These are phyloP conservation scores for Netelia fuscicornis DNA, from an alignment of 2,888 invertebrate genomes.

Conservation along the genomic window DNA sequence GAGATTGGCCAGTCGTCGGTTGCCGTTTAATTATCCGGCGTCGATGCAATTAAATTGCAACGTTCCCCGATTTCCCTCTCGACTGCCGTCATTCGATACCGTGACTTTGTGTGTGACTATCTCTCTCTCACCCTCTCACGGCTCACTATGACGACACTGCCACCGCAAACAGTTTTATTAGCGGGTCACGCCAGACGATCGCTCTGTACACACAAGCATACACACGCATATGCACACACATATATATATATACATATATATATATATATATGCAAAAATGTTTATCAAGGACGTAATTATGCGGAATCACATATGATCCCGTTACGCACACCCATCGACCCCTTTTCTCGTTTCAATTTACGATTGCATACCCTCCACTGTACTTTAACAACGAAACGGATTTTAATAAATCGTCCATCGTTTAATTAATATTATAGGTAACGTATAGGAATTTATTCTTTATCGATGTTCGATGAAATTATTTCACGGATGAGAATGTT, in stretches of 20 bases:
- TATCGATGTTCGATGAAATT: not conserved
- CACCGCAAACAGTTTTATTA: slow-evolving; percentile 48
- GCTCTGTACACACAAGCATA: not conserved
- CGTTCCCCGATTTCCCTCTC: slow-evolving; percentile 27
- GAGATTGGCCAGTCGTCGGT: slow-evolving; percentile 37
- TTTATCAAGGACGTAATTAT: slow-evolving; percentile 3
- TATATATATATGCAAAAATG: not conserved
- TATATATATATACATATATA: not conserved
- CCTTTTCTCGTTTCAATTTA: not conserved
- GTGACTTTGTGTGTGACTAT: slow-evolving; percentile 48
- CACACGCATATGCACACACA: not conserved
- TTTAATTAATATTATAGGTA: too few species aligned
- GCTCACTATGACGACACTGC: slow-evolving; percentile 19
- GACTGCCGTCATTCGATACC: slow-evolving; percentile 37
- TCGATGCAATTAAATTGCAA: slow-evolving; percentile 61
- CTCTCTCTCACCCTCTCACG: not conserved
- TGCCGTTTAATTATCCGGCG: slow-evolving; percentile 63
- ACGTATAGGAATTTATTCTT: too few species aligned
- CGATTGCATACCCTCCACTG: not conserved
- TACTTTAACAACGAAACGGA: too few species aligned
- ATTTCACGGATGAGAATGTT: not conserved
- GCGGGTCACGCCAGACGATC: slow-evolving; percentile 41
- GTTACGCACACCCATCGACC: not conserved
- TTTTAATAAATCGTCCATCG: too few species aligned
- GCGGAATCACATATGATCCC: not conserved